These are phyloP conservation scores for Hippopotamyrus pictus DNA, from an alignment of 2,797 vertebrate species.

Conservation along the genomic window DNA sequence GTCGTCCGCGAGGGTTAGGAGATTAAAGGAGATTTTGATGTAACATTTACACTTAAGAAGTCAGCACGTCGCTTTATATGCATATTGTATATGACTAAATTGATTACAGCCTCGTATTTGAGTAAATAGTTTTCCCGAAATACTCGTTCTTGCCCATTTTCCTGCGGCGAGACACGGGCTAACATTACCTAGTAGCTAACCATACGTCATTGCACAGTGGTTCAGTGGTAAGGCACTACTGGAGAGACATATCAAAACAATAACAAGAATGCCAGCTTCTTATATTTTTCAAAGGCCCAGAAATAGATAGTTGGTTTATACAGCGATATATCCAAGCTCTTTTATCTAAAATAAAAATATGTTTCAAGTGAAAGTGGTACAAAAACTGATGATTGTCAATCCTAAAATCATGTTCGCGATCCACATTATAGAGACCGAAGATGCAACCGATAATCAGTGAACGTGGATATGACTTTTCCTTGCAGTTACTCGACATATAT, in stretches of 20 bases:
- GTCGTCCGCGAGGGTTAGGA: constrained; percentile 13
- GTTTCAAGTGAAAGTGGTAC: background rate
- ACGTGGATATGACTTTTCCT: background rate
- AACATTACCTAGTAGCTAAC: background rate
- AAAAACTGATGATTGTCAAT: background rate
- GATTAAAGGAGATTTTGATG: constrained; percentile 8
- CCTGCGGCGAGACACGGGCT: background rate
- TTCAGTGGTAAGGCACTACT: background rate
- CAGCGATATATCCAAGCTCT: background rate
- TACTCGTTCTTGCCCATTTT: background rate
- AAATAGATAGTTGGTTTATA: background rate
- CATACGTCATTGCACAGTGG: background rate
- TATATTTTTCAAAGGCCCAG: background rate
- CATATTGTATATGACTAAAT: background rate
- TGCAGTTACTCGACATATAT: background rate
- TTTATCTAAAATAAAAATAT: background rate
- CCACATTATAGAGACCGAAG: background rate
- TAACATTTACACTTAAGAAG: background rate
- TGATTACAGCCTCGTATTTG: background rate
- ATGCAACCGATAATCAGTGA: background rate
- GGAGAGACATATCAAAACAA: constrained; percentile 12
- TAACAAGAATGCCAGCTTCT: background rate
- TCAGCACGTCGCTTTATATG: background rate
- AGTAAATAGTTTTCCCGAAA: background rate
- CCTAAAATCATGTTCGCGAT: background rate